A percentile compares a stretch with the other conserved stretches of the same genome.
phyloP scores from a whole-genome alignment of 2,113 vertebrate genomes.

The Cavia aperea region DNA sequence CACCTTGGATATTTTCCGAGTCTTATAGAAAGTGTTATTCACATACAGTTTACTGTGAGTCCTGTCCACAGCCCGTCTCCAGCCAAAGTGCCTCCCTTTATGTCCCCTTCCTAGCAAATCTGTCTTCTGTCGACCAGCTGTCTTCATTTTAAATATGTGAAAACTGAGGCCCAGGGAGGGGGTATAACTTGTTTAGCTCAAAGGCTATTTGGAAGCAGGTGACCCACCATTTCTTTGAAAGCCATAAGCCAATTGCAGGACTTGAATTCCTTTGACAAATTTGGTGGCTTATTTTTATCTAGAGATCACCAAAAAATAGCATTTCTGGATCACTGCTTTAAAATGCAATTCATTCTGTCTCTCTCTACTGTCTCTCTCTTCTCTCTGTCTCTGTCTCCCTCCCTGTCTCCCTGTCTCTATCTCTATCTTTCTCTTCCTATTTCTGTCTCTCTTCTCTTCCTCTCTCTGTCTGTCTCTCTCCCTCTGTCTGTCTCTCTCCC shows the following conservation, averaged over 20 bases:
- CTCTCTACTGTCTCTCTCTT: neutral
- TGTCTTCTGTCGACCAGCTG: neutral
- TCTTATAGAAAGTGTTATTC: neutral
- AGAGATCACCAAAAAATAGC: neutral
- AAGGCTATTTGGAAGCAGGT: neutral
- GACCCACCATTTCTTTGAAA: neutral
- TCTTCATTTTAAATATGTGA: neutral
- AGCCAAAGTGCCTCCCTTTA: neutral
- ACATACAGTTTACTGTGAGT: neutral
- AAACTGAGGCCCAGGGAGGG: neutral
- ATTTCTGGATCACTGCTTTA: slow-evolving; percentile 4
- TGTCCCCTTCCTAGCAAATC: neutral
- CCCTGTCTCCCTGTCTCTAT: neutral
- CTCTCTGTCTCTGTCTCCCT: neutral
- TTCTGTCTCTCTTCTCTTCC: too few relatives aligned
- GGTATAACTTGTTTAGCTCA: neutral
- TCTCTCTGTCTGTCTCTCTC: neutral
- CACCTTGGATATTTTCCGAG: neutral
- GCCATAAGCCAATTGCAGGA: neutral
- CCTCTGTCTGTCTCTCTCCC: neutral
- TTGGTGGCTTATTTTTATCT: neutral
- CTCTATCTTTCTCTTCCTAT: too few relatives aligned
- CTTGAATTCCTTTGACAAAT: neutral
- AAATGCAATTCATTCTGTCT: neutral
- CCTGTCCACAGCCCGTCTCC: neutral